These are phyloP conservation scores for Willowsia nigromaculata DNA, from an alignment of 2,888 invertebrate genomes.

Conservation along the genomic window DNA sequence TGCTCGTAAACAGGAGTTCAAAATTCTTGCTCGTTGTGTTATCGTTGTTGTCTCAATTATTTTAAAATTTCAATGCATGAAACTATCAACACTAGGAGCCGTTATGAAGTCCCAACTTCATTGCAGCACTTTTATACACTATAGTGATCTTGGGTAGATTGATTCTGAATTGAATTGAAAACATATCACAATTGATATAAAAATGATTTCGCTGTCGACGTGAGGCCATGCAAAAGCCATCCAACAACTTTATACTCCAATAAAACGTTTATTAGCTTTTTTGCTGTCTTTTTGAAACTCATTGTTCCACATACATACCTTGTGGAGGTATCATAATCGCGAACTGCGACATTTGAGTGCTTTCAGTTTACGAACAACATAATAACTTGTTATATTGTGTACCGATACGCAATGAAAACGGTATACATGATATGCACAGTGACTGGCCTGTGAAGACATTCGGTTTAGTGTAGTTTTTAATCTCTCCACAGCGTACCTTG, in stretches of 20 bases:
- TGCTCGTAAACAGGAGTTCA: constrained; percentile 51
- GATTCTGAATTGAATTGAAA: no score
- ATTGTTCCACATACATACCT: background rate
- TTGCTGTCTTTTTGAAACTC: constrained; percentile 14
- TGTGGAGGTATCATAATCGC: background rate
- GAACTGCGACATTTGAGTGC: background rate
- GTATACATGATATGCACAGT: background rate
- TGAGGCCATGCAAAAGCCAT: constrained; percentile 8
- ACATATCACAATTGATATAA: background rate
- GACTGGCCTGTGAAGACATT: background rate
- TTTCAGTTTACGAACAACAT: background rate
- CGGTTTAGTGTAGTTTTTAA: constrained; percentile 15
- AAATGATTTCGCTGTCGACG: background rate
- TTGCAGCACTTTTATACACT: no score
- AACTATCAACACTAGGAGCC: background rate
- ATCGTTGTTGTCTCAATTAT: background rate
- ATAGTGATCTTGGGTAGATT: no score
- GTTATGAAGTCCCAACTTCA: background rate
- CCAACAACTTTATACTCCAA: constrained; percentile 55
- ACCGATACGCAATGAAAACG: background rate
- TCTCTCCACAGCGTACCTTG: constrained; percentile 27
- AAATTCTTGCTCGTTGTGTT: constrained; percentile 13
- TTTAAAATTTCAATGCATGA: background rate
- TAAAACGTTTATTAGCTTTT: constrained; percentile 62
- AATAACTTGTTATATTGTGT: background rate